These are phyloP conservation scores for Anastatus disparis DNA, from an alignment of 1,140 invertebrate species.

Conservation along the genomic window DNA sequence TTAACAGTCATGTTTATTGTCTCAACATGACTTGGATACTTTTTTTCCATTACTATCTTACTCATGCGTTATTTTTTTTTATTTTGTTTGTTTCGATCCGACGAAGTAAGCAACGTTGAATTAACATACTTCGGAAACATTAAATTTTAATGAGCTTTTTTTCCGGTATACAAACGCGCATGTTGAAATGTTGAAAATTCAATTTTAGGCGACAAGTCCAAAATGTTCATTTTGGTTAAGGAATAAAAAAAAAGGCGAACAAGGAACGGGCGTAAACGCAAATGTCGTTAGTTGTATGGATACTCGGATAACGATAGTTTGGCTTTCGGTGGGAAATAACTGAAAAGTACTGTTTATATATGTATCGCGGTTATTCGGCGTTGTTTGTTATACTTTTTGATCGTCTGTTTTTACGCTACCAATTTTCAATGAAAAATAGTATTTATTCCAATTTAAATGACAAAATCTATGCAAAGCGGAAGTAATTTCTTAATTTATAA, in stretches of 20 bases:
- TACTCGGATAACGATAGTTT: neutral
- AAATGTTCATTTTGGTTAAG: neutral
- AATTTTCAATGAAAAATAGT: too few species aligned
- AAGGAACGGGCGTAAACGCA: slow-evolving; percentile 8
- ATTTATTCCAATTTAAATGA: too few species aligned
- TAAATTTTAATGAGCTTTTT: slow-evolving; percentile 16
- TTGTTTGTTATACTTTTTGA: neutral
- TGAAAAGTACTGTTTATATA: neutral
- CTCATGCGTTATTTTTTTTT: neutral
- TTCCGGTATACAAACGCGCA: too few species aligned
- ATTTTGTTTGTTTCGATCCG: neutral
- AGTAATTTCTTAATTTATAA: too few species aligned
- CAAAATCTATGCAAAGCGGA: too few species aligned
- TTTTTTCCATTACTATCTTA: neutral
- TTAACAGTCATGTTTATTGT: slow-evolving; percentile 29
- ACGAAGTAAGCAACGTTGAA: too few species aligned
- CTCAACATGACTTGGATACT: neutral
- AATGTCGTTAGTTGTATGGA: neutral
- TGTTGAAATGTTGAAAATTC: too few species aligned
- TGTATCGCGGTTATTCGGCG: neutral
- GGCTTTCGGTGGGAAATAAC: neutral
- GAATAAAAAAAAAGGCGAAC: neutral
- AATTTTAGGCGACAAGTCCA: too few species aligned
- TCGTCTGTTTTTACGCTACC: neutral
- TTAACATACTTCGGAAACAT: neutral